Evolutionary conservation across 2,797 vertebrate species (phyloP).

Genomic region (Pogonophryne albipinna): DNA sequence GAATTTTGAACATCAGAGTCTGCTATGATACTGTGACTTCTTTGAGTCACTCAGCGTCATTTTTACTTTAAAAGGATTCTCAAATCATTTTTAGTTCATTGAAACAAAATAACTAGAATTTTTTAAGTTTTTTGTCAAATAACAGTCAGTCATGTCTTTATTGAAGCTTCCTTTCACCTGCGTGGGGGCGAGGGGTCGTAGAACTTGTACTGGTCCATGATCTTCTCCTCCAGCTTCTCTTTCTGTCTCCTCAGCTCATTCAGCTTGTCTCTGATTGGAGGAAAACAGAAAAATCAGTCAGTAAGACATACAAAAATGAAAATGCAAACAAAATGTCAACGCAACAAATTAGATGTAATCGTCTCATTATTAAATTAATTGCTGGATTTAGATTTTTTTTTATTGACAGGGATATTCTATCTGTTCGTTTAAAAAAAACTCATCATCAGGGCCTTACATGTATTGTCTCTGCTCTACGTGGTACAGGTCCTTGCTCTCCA

Average conservation of each 20-base stretch:
- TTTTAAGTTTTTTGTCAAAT: background rate
- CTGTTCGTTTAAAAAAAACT: background rate
- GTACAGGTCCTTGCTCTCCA: slow-evolving; percentile 99
- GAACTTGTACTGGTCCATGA: slow-evolving; percentile 99
- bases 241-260: slow-evolving; percentile 98
- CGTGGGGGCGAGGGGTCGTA: slow-evolving; percentile 97
- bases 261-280: slow-evolving; percentile 90
- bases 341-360: background rate
- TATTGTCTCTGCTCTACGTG: slow-evolving; percentile 98
- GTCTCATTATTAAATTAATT: background rate
- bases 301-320: background rate
- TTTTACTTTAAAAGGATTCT: background rate
- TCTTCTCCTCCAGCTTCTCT: slow-evolving; percentile 99
- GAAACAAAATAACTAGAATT: background rate
- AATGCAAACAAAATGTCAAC: background rate
- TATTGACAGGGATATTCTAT: background rate
- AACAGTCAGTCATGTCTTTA: too few relatives aligned
- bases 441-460: slow-evolving; percentile 85
- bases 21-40: background rate
- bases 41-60: background rate
- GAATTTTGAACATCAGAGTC: background rate
- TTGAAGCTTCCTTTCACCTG: slow-evolving; percentile 83
- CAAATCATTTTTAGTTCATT: background rate
- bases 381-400: too few relatives aligned
- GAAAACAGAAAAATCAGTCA: background rate